A percentile compares a stretch with the other conserved stretches of the same genome.
These are phyloP conservation scores for Bubo scandiacus DNA, from an alignment of 2,113 vertebrate species.

Conservation along the genomic window DNA sequence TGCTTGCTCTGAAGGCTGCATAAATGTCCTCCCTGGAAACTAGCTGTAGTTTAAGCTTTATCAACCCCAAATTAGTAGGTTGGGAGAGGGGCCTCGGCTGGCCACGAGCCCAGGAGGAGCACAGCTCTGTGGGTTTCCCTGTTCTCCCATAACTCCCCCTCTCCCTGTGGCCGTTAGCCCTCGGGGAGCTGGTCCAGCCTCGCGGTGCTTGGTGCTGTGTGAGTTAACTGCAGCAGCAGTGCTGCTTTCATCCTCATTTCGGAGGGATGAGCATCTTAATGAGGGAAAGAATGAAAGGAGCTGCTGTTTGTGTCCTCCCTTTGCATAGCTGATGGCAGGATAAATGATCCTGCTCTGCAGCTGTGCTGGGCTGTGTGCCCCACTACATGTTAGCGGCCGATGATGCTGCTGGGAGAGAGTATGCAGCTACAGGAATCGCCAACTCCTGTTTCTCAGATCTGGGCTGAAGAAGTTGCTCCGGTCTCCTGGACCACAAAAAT, in stretches of 20 bases:
- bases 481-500: neutral
- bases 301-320: neutral
- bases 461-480: neutral
- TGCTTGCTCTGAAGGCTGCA: neutral
- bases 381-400: neutral
- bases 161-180: neutral
- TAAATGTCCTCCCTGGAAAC: neutral
- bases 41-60: neutral
- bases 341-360: neutral
- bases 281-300: neutral
- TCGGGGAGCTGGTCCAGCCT: neutral
- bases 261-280: neutral
- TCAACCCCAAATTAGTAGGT: fast-evolving
- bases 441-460: neutral
- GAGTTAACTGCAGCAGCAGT: neutral
- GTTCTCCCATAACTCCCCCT: neutral
- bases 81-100: neutral
- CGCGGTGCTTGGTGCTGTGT: neutral
- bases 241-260: neutral
- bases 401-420: neutral
- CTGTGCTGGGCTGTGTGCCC: neutral
- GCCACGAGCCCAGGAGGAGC: neutral
- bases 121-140: neutral
- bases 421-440: neutral
- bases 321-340: neutral